Conservation (phyloP, 2,113 vertebrate genomes). For the Urocynchramus pylzowi region DNA sequence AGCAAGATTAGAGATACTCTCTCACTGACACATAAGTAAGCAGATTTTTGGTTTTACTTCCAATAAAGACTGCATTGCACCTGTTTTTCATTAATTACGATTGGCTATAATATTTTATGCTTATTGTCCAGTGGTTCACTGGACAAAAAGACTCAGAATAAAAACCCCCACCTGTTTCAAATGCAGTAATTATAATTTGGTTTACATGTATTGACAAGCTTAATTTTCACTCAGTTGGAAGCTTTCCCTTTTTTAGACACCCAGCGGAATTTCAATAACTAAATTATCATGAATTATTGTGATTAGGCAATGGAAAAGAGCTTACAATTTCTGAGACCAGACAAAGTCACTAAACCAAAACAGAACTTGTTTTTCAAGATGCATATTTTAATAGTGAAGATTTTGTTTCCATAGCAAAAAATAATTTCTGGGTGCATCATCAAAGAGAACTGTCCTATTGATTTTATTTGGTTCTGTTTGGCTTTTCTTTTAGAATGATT, state of each 20-base stretch:
- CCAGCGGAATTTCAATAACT: background rate
- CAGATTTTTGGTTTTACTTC: background rate
- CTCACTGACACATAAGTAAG: background rate
- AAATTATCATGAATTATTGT: background rate
- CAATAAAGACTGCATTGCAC: background rate
- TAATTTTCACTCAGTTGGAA: background rate
- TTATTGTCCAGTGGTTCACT: background rate
- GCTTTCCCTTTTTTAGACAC: background rate
- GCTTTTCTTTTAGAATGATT: background rate
- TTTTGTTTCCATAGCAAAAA: background rate
- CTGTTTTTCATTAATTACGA: background rate
- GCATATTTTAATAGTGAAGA: background rate
- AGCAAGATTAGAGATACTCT: background rate
- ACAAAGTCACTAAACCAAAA: background rate
- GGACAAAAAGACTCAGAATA: background rate
- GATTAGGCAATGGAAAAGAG: background rate
- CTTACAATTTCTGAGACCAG: background rate
- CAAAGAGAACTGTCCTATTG: background rate
- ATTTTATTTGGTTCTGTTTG: background rate
- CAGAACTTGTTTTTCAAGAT: background rate
- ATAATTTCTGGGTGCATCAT: rapidly evolving
- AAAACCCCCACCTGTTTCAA: background rate
- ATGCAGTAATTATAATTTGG: background rate
- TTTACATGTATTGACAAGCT: background rate
- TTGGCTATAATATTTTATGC: background rate